Evolutionary conservation across 2,888 invertebrate species (phyloP).

Genomic region (Drosophila subsilvestris): DNA sequence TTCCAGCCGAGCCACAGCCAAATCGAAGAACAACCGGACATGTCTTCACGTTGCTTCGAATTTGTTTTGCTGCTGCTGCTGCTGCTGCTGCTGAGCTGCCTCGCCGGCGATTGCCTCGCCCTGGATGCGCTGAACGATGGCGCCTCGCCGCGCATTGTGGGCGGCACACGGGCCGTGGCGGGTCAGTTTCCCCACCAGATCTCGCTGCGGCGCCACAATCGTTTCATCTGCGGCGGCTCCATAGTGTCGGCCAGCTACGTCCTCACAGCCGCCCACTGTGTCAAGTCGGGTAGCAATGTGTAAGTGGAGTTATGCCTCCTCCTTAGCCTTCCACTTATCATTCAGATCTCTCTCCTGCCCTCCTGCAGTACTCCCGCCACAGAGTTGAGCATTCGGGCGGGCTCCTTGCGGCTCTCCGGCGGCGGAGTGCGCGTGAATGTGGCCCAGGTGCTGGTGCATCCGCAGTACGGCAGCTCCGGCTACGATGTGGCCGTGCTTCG

Average conservation of each 20-base stretch:
- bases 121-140: not conserved
- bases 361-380: constrained; percentile 53
- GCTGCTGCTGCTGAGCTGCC: constrained; percentile 4
- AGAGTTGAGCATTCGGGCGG: constrained; percentile 69
- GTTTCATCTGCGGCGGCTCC: constrained; percentile 79
- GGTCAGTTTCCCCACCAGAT: constrained; percentile 83
- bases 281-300: constrained; percentile 59
- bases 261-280: constrained; percentile 83
- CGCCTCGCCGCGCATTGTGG: constrained; percentile 69
- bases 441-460: constrained; percentile 62
- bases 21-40: not conserved
- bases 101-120: not conserved
- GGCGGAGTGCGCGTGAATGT: constrained; percentile 66
- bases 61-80: constrained; percentile 2
- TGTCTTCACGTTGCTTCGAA: not conserved
- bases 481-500: constrained; percentile 80
- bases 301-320: constrained; percentile 32
- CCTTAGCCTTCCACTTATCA: not conserved
- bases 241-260: constrained; percentile 70
- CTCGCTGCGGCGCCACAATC: constrained; percentile 72
- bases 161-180: constrained; percentile 78
- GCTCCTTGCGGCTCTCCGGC: constrained; percentile 56
- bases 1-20: not conserved
- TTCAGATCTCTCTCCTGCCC: too few relatives aligned
- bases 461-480: constrained; percentile 48